Conservation (phyloP, 1,140 invertebrate genomes). For the Anadara kagoshimensis region DNA sequence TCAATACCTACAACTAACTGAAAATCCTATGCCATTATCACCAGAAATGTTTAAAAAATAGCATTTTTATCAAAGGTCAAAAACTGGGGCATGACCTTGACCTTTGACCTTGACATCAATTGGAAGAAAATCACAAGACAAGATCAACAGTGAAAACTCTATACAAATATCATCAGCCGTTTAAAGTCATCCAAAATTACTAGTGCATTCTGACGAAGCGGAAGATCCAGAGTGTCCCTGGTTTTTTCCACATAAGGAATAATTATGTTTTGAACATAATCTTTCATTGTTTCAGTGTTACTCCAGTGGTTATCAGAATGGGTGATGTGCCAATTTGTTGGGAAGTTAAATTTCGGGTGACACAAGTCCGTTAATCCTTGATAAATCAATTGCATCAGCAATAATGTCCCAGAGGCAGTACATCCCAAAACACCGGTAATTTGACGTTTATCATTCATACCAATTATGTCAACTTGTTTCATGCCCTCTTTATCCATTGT, state of each 20-base stretch:
- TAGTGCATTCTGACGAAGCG: not conserved
- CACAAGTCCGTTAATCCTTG: slow-evolving; percentile 17
- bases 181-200: slow-evolving; percentile 4
- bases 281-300: slow-evolving; percentile 16
- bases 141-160: no score
- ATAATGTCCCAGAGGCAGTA: not conserved
- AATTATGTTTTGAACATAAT: slow-evolving; percentile 21
- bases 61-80: no score
- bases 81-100: no score
- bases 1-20: no score
- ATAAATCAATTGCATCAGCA: slow-evolving; percentile 23
- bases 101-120: no score
- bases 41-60: no score
- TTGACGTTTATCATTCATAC: slow-evolving; percentile 27
- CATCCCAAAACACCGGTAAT: slow-evolving; percentile 15
- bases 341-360: slow-evolving; percentile 24
- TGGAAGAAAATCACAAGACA: no score
- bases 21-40: no score
- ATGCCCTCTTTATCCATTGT: slow-evolving; percentile 11
- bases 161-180: no score
- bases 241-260: slow-evolving; percentile 9
- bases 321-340: slow-evolving; percentile 18
- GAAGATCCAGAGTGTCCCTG: slow-evolving; percentile 4
- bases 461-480: slow-evolving; percentile 16
- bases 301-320: slow-evolving; percentile 30